Percentiles rank a stretch among this genome's conserved stretches.
phyloP scores from a whole-genome alignment of 2,888 invertebrate genomes.

The Apotomis capreana region DNA sequence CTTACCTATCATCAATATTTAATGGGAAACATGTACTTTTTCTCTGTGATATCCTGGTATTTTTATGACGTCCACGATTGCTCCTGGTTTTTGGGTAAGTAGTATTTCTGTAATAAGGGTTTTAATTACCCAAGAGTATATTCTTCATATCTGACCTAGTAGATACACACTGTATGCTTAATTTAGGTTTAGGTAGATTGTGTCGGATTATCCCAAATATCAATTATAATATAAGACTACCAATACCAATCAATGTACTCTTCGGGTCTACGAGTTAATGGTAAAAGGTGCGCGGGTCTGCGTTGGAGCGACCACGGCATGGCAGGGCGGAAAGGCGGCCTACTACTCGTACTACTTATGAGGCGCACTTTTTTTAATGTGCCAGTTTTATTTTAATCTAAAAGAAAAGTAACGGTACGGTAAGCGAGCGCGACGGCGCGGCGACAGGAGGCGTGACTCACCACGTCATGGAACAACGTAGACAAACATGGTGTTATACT shows the following conservation, averaged over 20 bases:
- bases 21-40: too few species aligned
- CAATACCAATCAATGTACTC: background rate
- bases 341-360: conserved; percentile 29
- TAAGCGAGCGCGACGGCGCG: conserved; percentile 46
- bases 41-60: too few species aligned
- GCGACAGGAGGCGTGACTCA: conserved; percentile 59
- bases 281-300: conserved; percentile 16
- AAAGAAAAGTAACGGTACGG: conserved; percentile 61
- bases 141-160: too few species aligned
- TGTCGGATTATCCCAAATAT: too few species aligned
- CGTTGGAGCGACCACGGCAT: background rate
- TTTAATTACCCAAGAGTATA: too few species aligned
- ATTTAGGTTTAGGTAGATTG: too few species aligned
- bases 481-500: conserved; percentile 55
- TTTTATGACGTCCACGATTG: too few species aligned
- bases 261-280: background rate
- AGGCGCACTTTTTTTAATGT: conserved; percentile 36
- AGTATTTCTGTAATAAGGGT: too few species aligned
- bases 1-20: too few species aligned
- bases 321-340: conserved; percentile 32
- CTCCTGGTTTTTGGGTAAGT: too few species aligned
- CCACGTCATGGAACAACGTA: conserved; percentile 54
- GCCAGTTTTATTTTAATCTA: conserved; percentile 39
- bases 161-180: too few species aligned
- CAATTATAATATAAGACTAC: too few species aligned